Percentiles rank a stretch among this genome's conserved stretches.
These are phyloP conservation scores for Zoanthus solanderi DNA, from an alignment of 92 coral and sea anemone species.

Conservation along the genomic window DNA sequence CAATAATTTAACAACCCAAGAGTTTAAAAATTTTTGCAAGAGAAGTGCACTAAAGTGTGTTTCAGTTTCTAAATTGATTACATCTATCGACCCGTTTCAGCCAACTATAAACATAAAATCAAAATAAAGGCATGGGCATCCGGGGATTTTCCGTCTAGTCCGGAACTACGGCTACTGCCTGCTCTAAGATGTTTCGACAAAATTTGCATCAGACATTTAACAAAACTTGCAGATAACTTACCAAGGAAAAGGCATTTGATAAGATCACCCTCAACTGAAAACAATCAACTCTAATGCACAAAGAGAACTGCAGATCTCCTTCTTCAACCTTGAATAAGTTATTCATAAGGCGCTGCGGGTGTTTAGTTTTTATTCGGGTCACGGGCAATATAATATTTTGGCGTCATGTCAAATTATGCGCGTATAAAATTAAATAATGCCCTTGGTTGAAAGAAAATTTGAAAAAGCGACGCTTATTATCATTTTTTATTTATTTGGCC, in stretches of 20 bases:
- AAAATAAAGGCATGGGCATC: neutral
- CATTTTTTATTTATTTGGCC: too few species aligned
- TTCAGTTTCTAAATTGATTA: too few species aligned
- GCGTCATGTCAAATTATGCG: conserved; percentile 6
- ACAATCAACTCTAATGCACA: neutral
- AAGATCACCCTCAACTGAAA: neutral
- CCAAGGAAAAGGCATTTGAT: neutral
- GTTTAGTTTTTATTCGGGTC: neutral
- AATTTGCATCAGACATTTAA: neutral
- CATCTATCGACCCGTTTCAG: neutral
- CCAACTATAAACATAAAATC: neutral
- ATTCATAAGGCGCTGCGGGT: neutral
- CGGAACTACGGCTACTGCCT: neutral
- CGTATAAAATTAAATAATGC: neutral
- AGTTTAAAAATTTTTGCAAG: too few species aligned
- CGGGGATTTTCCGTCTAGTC: neutral
- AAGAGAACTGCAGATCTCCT: neutral
- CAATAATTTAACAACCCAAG: too few species aligned
- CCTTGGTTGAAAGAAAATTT: neutral
- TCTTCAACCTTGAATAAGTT: neutral
- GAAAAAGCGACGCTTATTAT: too few species aligned
- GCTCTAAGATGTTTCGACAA: neutral
- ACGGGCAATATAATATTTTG: neutral
- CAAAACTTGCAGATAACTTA: neutral
- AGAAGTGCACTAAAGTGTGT: too few species aligned